Conservation (phyloP, 2,888 invertebrate species). For the Megamerina dolium region DNA sequence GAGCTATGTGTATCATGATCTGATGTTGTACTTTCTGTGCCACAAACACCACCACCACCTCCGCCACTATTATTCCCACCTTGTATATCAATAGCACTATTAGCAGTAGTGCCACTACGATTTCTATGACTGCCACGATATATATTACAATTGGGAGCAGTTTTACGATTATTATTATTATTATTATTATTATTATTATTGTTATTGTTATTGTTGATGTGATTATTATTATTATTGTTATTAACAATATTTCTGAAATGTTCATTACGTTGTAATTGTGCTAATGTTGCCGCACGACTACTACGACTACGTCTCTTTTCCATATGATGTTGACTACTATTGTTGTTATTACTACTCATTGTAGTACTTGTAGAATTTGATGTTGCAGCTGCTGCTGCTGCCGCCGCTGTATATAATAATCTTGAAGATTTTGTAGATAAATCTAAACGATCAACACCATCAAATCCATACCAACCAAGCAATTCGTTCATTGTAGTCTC, state of each 20-base stretch:
- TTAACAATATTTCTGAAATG: slow-evolving; percentile 19
- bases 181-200: slow-evolving; percentile 14
- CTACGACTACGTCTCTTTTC: slow-evolving; percentile 32
- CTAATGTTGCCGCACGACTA: slow-evolving; percentile 23
- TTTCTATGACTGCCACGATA: slow-evolving; percentile 17
- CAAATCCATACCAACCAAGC: slow-evolving; percentile 87
- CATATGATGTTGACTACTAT: slow-evolving; percentile 24
- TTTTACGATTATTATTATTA: slow-evolving; percentile 18
- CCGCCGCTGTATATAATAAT: slow-evolving; percentile 36
- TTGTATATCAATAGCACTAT: slow-evolving; percentile 18
- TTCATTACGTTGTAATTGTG: slow-evolving; percentile 24
- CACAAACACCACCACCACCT: slow-evolving; percentile 19
- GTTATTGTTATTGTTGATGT: slow-evolving; percentile 17
- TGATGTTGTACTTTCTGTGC: slow-evolving; percentile 41
- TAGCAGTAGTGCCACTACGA: slow-evolving; percentile 16
- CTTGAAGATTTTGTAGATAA: slow-evolving; percentile 45
- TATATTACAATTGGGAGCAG: slow-evolving; percentile 22
- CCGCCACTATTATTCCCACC: slow-evolving; percentile 16
- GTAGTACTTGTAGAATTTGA: slow-evolving; percentile 21
- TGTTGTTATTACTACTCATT: slow-evolving; percentile 13
- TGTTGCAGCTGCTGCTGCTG: slow-evolving; percentile 26
- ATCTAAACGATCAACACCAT: slow-evolving; percentile 59
- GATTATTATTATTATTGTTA: slow-evolving; percentile 18
- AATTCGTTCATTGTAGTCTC: slow-evolving; percentile 90
- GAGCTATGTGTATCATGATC: slow-evolving; percentile 48